Conservation (phyloP, 2,888 invertebrate species). For the Endotricha flammealis region DNA sequence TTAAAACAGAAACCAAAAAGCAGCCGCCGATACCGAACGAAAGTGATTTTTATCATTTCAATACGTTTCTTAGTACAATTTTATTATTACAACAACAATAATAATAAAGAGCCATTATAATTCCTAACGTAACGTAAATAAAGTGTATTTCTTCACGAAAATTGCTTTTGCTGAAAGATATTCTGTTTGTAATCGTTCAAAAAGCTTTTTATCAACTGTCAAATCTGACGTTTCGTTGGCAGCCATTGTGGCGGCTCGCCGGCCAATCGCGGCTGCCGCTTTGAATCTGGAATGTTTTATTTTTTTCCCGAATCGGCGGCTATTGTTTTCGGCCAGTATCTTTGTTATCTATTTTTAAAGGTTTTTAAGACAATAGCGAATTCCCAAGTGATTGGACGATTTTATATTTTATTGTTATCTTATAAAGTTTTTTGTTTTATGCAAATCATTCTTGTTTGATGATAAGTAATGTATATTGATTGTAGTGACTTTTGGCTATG, state of each 20-base stretch:
- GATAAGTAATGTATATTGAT: no score
- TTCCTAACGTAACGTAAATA: conserved; percentile 12
- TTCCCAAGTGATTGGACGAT: conserved; percentile 32
- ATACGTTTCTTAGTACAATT: conserved; percentile 5
- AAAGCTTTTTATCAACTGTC: conserved; percentile 48
- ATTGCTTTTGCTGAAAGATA: conserved; percentile 13
- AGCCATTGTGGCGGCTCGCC: conserved; percentile 49
- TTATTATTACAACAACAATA: conserved; percentile 6
- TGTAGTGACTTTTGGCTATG: no score
- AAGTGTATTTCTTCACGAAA: conserved; percentile 16
- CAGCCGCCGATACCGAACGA: conserved; percentile 8
- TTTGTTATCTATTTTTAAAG: conserved; percentile 14
- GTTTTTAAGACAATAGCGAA: conserved; percentile 7
- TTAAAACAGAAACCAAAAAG: conserved; percentile 5
- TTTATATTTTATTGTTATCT: conserved; percentile 41
- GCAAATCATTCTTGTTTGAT: conserved; percentile 1
- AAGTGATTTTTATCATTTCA: conserved; percentile 11
- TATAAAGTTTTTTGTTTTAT: conserved; percentile 15
- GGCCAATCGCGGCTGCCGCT: conserved; percentile 53
- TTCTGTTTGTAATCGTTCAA: conserved; percentile 16
- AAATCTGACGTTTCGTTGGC: conserved; percentile 59
- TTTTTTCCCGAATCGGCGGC: conserved; percentile 40
- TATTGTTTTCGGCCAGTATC: conserved; percentile 43
- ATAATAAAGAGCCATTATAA: conserved; percentile 14
- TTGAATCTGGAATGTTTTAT: conserved; percentile 57